Evolutionary conservation across 2,797 vertebrate species (phyloP).

Genomic region (Gephyroberyx darwinii): DNA sequence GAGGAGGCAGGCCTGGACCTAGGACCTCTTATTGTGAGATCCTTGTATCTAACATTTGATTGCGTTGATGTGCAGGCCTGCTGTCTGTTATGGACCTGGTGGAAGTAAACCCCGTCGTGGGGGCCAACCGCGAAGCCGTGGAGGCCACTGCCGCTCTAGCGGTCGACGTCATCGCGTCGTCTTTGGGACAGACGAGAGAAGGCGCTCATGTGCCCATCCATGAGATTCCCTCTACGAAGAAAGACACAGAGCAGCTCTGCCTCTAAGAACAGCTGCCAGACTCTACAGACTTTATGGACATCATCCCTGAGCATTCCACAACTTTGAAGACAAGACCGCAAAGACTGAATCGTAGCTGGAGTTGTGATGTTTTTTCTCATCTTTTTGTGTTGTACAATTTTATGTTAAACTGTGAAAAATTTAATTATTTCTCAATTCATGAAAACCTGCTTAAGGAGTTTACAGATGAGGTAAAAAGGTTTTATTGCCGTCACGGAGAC

Average conservation of each 20-base stretch:
- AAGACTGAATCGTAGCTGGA: constrained; percentile 45
- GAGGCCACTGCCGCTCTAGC: constrained; percentile 89
- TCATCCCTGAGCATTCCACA: constrained; percentile 78
- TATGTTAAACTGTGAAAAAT: constrained; percentile 10
- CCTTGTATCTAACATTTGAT: background rate
- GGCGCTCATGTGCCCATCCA: constrained; percentile 84
- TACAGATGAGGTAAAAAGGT: background rate
- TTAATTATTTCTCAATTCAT: constrained; percentile 4
- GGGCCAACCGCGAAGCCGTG: constrained; percentile 85
- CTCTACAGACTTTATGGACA: constrained; percentile 46
- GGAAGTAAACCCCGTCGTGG: constrained; percentile 93
- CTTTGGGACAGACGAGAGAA: constrained; percentile 93
- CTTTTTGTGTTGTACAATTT: constrained; percentile 28
- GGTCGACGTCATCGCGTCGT: constrained; percentile 91
- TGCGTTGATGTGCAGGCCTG: constrained; percentile 82
- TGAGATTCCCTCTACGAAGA: constrained; percentile 83
- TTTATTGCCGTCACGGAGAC: background rate
- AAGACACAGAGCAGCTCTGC: constrained; percentile 81
- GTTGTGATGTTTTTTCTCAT: background rate
- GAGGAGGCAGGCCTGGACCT: no score
- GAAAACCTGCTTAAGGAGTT: constrained; percentile 19
- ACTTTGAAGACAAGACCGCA: constrained; percentile 41
- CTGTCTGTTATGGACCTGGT: constrained; percentile 95
- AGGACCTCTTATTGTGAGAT: background rate
- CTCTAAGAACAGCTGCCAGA: constrained; percentile 63